Evolutionary conservation across 2,888 invertebrate species (phyloP).

Genomic region (Endotricha flammealis): DNA sequence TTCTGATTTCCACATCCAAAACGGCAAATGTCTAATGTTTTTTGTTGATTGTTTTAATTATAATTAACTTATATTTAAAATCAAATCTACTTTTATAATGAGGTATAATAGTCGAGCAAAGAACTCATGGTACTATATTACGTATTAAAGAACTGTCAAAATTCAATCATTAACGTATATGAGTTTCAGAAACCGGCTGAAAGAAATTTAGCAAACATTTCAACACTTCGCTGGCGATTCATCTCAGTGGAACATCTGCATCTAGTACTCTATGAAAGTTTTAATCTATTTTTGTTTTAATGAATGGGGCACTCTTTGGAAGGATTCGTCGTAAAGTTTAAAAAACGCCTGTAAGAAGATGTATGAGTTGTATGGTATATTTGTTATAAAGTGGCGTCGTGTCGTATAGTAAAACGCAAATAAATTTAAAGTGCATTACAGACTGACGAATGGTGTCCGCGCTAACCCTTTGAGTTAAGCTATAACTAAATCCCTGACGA

Average conservation of each 20-base stretch:
- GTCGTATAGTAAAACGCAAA: constrained; percentile 62
- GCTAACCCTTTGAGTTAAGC: constrained; percentile 52
- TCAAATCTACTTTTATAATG: no score
- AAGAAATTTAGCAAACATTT: no score
- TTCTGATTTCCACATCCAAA: constrained; percentile 34
- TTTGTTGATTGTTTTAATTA: no score
- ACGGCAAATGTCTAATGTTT: constrained; percentile 18
- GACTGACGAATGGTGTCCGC: constrained; percentile 64
- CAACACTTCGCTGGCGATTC: no score
- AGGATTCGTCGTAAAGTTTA: constrained; percentile 30
- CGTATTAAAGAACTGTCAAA: no score
- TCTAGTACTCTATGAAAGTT: no score
- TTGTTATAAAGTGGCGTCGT: constrained; percentile 43
- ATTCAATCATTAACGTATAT: no score
- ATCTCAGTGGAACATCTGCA: no score
- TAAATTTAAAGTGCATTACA: constrained; percentile 70
- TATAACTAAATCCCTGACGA: constrained; percentile 6
- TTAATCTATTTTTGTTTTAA: constrained; percentile 46
- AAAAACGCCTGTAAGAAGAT: constrained; percentile 34
- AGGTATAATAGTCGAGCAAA: no score
- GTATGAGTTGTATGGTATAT: constrained; percentile 45
- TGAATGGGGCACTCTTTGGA: constrained; percentile 35
- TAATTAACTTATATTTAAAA: no score
- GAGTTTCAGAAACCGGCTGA: no score
- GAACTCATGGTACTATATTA: no score